Evolutionary conservation across 2,888 invertebrate genomes (phyloP), one percentile per base, ranked within the genome.

Genomic region (Pinctada fucata): DNA sequence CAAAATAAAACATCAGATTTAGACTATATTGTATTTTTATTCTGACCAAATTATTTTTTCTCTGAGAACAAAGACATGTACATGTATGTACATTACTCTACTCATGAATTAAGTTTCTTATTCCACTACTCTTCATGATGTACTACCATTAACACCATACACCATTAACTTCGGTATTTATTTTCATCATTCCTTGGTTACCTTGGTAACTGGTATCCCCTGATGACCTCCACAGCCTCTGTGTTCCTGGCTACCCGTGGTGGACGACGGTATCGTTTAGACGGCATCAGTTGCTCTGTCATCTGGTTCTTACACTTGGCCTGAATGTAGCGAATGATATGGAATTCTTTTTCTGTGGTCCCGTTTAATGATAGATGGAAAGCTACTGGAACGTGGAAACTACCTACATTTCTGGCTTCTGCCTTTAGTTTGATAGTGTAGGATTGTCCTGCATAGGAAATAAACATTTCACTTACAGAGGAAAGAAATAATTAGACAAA

Each of bases 121-220:
- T 31, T 31, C 31, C 31, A 31, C 31, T 31, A 31, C 31, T 31
- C 31, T 31, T 31, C 31, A 31, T 31, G 31, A 31, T 31, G 31
- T 31, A 31, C 31, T 31, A 31, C 31, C 31, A 31, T 31, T 31
- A 31, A 31, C 31, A 31, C 31, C 31, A 31, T 31, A 31, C 31
- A 31, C 31, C 31, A 31, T 31, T 31, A 31, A 31, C 31, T 31
- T 31, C 31, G 31, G 31, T 31, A 31, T 31, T 31, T 31, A 31
- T 31, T 31, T 31, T 31, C 31, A 31, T 31, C 31, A 31, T 31
- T 31, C 31, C 31, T 31, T 58, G 10, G 48, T 73, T 82, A 89
- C 89, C 76, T 85, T n/a, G 86, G 85, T 10, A 82, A 79, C 48
- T 82, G 82, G 8, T 79, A 74, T 10, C 89, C 88, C 5, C 85